Percentiles rank a stretch among this genome's conserved stretches.
Evolutionary conservation across 2,888 invertebrate species (phyloP).

Genomic region (Synanthedon myopaeformis): DNA sequence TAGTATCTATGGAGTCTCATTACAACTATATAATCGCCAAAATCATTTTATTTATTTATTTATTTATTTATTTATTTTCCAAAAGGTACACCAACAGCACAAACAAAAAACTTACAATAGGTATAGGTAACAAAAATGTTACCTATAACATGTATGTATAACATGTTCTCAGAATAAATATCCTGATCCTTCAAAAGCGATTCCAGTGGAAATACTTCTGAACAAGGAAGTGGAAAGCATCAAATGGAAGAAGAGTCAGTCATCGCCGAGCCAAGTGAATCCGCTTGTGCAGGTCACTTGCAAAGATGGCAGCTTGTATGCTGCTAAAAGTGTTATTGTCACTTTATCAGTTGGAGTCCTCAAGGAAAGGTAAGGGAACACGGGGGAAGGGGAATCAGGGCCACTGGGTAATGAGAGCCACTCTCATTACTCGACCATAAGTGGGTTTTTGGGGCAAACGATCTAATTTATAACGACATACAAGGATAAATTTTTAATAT

Average conservation of each 20-base stretch:
- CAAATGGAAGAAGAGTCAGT: constrained; percentile 45
- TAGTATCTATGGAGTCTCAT: too few species aligned
- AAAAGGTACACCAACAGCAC: too few species aligned
- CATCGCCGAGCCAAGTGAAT: constrained; percentile 23
- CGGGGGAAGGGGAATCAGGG: too few species aligned
- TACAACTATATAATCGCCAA: too few species aligned
- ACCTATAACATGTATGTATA: too few species aligned
- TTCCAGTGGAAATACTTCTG: constrained; percentile 57
- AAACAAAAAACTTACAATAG: too few species aligned
- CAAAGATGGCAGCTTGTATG: constrained; percentile 64
- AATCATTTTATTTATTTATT: too few species aligned
- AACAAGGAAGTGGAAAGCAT: constrained; percentile 68
- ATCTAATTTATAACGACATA: neutral
- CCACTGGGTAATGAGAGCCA: too few species aligned
- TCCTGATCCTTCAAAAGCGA: constrained; percentile 45
- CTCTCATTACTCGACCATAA: too few species aligned
- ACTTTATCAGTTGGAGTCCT: constrained; percentile 77
- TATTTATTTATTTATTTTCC: too few species aligned
- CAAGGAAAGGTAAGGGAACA: constrained; percentile 58
- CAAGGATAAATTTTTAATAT: neutral
- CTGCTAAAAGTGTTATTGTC: constrained; percentile 74
- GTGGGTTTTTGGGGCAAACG: neutral
- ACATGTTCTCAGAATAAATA: constrained; percentile 51
- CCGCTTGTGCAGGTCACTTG: constrained; percentile 66
- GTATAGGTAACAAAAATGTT: too few species aligned